Evolutionary conservation across 2,888 invertebrate genomes (phyloP), one percentile per base, ranked within the genome.

Genomic region (Branchipolynoe longqiensis): DNA sequence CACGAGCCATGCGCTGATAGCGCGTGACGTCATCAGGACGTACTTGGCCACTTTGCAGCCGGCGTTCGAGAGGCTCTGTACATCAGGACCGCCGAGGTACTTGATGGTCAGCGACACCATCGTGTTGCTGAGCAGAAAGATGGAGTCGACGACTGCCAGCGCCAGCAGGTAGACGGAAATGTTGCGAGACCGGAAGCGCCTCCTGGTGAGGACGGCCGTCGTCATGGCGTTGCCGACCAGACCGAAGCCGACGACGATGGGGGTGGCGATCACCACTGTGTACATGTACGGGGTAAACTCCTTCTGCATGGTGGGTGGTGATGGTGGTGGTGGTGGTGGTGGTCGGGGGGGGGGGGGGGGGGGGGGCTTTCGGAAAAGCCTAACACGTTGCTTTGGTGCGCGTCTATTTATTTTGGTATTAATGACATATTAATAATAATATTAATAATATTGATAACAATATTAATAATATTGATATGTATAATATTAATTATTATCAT

Each of bases 111-210:
- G 3, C 0, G 78, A 41, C 22, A 78, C 78, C 78, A 78, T 78
- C 48, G 78, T 78, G 78, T 78, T 78, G 31, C 78, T 89, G 6
- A 90, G n/a, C 0, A 90, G 88, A 8, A 90, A 90, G n/a, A 88
- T 84, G 4, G 88, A 87, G 58, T 91, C 91, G 0, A 89, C 89
- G 1, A 89, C 59, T 3, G 90, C 90, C 58, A 91, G 85, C 8
- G 86, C 87, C 22, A 90, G 87, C 14, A 91, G 88, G 62, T 90
- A 90, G 18, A 90, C 87, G 1, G 89, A 88, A 3, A 89, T 90
- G 6, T 89, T 90, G 12, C 88, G 89, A 1, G 87, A 86, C 36
- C 90, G 73, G 69, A 91, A 86, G 18, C 89, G 78, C 83, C 88
- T 89, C n/a, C 89, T 58, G 0, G 88, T 87, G 83, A 91, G 88